phyloP scores from a whole-genome alignment of 2,888 invertebrate genomes.

The Noctua comes region DNA sequence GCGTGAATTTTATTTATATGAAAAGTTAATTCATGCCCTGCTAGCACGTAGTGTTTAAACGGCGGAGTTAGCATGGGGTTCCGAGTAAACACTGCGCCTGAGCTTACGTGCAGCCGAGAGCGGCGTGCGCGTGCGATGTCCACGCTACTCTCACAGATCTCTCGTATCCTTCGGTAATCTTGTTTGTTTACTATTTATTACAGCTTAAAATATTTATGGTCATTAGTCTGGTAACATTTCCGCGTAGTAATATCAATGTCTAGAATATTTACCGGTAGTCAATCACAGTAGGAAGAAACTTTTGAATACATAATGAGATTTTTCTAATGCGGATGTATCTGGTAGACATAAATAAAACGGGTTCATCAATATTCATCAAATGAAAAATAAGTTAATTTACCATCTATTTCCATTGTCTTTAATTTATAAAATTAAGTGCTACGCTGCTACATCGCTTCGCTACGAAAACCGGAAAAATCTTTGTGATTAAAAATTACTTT shows the following conservation, averaged over 20 bases:
- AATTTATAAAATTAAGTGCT: background rate
- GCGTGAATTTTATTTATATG: slow-evolving; percentile 91
- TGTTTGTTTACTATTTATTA: slow-evolving; percentile 44
- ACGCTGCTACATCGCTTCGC: background rate
- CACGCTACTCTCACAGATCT: slow-evolving; percentile 50
- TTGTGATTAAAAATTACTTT: background rate
- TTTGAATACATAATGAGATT: background rate
- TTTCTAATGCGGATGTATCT: slow-evolving; percentile 10
- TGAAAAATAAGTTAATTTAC: background rate
- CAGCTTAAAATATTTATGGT: slow-evolving; percentile 14
- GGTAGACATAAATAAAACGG: background rate
- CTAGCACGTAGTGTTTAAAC: slow-evolving; percentile 89
- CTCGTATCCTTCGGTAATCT: slow-evolving; percentile 58
- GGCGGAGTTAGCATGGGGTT: slow-evolving; percentile 88
- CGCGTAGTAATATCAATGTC: slow-evolving; percentile 10
- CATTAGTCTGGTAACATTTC: background rate
- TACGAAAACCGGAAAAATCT: background rate
- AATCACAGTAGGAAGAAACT: slow-evolving; percentile 16
- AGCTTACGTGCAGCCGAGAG: slow-evolving; percentile 71
- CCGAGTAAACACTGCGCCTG: slow-evolving; percentile 85
- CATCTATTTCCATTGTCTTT: background rate
- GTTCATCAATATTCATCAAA: background rate
- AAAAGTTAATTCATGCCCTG: slow-evolving; percentile 90
- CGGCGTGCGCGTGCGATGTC: slow-evolving; percentile 67
- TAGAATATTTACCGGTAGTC: slow-evolving; percentile 10